These are phyloP conservation scores for Emys orbicularis DNA, from an alignment of 2,797 vertebrate genomes.

Conservation along the genomic window DNA sequence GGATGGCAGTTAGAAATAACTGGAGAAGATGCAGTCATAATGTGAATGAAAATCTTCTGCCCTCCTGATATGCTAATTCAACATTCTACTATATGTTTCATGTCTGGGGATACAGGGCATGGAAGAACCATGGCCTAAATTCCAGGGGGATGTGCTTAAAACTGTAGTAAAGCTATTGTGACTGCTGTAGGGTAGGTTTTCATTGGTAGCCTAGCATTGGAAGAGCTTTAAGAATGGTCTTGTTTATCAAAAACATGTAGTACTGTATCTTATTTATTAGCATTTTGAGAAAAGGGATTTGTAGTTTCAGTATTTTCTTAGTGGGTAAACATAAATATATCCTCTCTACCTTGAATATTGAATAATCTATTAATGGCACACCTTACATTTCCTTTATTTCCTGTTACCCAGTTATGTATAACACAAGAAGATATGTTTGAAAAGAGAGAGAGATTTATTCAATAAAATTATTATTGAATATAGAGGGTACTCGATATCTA, in stretches of 20 bases:
- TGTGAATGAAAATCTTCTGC: background rate
- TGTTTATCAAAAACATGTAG: accelerated
- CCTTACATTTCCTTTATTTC: background rate
- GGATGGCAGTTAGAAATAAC: background rate
- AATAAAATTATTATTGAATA: background rate
- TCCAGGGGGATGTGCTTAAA: background rate
- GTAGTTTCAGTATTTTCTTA: background rate
- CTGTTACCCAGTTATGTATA: background rate
- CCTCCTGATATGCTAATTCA: background rate
- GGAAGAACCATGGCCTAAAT: background rate
- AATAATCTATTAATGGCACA: background rate
- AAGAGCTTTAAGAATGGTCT: background rate
- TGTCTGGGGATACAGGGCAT: background rate
- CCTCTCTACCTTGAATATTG: background rate
- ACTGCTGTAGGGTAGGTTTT: accelerated
- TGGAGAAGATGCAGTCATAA: background rate
- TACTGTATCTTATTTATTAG: background rate
- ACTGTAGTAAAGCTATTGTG: background rate
- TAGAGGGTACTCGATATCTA: background rate
- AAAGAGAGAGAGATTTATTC: background rate
- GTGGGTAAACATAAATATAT: background rate
- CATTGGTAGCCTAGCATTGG: accelerated
- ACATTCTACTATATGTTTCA: background rate
- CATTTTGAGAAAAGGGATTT: background rate
- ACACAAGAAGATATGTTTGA: background rate